phyloP scores from a whole-genome alignment of 1,140 invertebrate species.

The Grapholita molesta region DNA sequence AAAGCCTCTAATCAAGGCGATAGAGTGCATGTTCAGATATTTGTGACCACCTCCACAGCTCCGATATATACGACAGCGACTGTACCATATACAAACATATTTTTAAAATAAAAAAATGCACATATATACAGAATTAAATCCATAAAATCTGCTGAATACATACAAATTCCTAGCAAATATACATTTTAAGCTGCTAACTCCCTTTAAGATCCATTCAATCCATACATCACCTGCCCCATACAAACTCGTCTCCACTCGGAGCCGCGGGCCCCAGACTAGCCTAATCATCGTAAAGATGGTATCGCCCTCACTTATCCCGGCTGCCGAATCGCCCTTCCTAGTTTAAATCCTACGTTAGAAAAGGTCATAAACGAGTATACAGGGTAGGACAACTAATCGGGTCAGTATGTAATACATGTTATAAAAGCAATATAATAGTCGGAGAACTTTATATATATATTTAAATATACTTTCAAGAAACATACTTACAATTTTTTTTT shows the following conservation, averaged over 20 bases:
- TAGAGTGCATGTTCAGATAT: no score
- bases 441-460: no score
- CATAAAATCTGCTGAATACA: neutral
- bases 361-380: neutral
- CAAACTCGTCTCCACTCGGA: neutral
- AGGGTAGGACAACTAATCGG: neutral
- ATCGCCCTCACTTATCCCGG: slow-evolving; percentile 10
- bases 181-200: neutral
- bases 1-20: no score
- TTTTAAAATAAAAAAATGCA: no score
- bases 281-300: slow-evolving; percentile 12
- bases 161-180: neutral
- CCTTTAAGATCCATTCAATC: neutral
- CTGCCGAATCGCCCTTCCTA: neutral
- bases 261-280: neutral
- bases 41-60: no score
- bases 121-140: no score
- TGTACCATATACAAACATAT: no score
- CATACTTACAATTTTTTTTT: no score
- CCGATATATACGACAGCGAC: no score
- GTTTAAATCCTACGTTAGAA: neutral
- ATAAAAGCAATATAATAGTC: no score
- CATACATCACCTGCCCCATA: neutral
- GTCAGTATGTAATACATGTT: no score
- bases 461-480: no score